Conservation (phyloP, 2,888 invertebrate species). For the Myathropa florea region DNA sequence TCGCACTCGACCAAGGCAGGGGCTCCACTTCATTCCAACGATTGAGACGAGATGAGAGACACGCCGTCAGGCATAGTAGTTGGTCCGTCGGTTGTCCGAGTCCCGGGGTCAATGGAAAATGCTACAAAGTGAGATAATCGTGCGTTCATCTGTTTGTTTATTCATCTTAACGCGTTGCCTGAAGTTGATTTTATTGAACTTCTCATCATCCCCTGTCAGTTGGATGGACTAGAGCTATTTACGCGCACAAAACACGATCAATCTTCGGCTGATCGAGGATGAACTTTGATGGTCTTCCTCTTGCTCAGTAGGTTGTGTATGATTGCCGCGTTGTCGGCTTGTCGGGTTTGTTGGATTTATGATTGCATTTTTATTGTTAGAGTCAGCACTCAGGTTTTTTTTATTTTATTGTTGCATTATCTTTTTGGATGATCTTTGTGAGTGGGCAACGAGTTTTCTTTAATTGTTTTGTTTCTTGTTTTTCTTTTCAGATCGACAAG, state of each 20-base stretch:
- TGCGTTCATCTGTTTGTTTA: slow-evolving; percentile 34
- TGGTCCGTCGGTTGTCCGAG: not conserved
- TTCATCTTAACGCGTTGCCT: slow-evolving; percentile 11
- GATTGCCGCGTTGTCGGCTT: not conserved
- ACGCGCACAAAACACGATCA: not conserved
- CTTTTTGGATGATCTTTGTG: not conserved
- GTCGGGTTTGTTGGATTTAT: not conserved
- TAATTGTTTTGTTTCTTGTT: not conserved
- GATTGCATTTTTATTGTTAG: not conserved
- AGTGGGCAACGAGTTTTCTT: too few species aligned
- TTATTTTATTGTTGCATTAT: not conserved
- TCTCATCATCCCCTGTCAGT: slow-evolving; percentile 12
- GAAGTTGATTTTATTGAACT: slow-evolving; percentile 25
- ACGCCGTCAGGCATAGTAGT: not conserved
- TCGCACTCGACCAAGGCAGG: not conserved
- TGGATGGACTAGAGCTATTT: not conserved
- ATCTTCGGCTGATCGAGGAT: slow-evolving; percentile 19
- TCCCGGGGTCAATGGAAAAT: slow-evolving; percentile 47
- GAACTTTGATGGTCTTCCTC: not conserved
- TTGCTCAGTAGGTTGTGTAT: not conserved
- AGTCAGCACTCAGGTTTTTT: too few species aligned
- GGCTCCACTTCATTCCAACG: not conserved
- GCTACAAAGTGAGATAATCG: slow-evolving; percentile 42
- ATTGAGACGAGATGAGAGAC: not conserved
- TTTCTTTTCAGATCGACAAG: slow-evolving; percentile 76